phyloP scores from a whole-genome alignment of 2,888 invertebrate species.

The Oxystoma pomonae region DNA sequence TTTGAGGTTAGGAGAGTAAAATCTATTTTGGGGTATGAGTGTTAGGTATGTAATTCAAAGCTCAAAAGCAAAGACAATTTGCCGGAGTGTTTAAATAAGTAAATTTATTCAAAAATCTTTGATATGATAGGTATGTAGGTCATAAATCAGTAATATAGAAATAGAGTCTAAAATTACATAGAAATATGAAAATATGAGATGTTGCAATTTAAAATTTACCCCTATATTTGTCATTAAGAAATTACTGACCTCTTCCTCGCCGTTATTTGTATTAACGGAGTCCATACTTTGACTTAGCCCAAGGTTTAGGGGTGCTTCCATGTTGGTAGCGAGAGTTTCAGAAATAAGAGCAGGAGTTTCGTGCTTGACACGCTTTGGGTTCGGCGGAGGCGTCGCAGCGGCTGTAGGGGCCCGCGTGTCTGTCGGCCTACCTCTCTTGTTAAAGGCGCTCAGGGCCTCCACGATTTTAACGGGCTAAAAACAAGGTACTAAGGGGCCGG shows the following conservation, averaged over 20 bases:
- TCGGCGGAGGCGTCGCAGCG: constrained; percentile 42
- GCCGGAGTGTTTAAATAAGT: too few relatives aligned
- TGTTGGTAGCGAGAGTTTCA: constrained; percentile 48
- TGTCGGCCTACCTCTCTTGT: constrained; percentile 45
- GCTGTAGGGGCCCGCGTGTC: constrained; percentile 41
- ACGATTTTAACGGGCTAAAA: constrained; percentile 44
- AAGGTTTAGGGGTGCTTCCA: constrained; percentile 67
- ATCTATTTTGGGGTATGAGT: too few relatives aligned
- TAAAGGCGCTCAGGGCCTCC: constrained; percentile 48
- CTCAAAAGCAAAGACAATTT: too few relatives aligned
- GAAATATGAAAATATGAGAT: too few relatives aligned
- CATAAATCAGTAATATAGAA: too few relatives aligned
- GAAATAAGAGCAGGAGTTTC: constrained; percentile 42
- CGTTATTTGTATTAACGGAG: constrained; percentile 91
- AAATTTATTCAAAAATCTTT: too few relatives aligned
- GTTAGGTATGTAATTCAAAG: too few relatives aligned
- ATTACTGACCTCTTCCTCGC: constrained; percentile 90
- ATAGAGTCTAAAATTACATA: too few relatives aligned
- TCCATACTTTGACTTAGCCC: constrained; percentile 96
- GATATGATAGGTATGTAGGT: too few relatives aligned
- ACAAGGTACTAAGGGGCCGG: constrained; percentile 17
- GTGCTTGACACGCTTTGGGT: constrained; percentile 46
- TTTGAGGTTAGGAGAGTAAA: too few relatives aligned
- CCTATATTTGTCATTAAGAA: too few relatives aligned
- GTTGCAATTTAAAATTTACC: too few relatives aligned